A percentile compares a stretch with the other conserved stretches of the same genome.
These are phyloP conservation scores for Drosophila carrolli DNA, from an alignment of 1,140 invertebrate genomes.

Conservation along the genomic window DNA sequence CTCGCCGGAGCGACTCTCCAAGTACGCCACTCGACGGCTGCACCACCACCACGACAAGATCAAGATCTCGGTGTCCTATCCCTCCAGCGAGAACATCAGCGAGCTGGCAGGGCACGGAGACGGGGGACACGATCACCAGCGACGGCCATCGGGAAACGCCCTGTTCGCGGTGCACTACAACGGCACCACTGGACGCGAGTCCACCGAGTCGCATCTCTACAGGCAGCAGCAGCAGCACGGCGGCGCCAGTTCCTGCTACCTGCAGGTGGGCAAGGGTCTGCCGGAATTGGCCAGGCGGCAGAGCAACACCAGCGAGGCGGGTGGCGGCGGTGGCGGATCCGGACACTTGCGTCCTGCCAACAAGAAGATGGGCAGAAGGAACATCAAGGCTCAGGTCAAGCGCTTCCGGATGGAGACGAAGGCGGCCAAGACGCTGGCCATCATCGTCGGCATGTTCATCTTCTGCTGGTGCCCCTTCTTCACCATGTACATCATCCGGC, in stretches of 20 bases:
- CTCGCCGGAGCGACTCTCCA: conserved; percentile 73
- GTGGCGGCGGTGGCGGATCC: conserved; percentile 31
- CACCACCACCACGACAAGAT: conserved; percentile 89
- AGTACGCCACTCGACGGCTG: conserved; percentile 78
- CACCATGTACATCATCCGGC: conserved; percentile 92
- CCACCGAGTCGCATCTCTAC: conserved; percentile 71
- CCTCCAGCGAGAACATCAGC: conserved; percentile 90
- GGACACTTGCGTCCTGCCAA: conserved; percentile 65
- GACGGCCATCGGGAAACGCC: conserved; percentile 63
- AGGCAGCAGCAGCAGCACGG: conserved; percentile 84
- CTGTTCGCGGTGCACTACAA: conserved; percentile 78
- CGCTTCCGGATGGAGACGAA: conserved; percentile 91
- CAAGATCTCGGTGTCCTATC: conserved; percentile 93
- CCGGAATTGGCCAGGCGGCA: conserved; percentile 73
- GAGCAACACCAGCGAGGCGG: conserved; percentile 84
- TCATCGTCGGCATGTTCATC: conserved; percentile 96
- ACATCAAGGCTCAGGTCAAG: conserved; percentile 86
- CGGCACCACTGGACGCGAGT: conserved; percentile 65
- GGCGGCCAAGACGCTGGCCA: conserved; percentile 95
- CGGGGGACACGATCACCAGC: conserved; percentile 40
- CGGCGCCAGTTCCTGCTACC: conserved; percentile 86
- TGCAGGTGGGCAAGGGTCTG: conserved; percentile 85
- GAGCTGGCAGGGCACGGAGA: conserved; percentile 74
- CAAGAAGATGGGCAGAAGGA: conserved; percentile 88
- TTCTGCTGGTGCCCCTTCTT: conserved; percentile 97